Evolutionary conservation across 2,888 invertebrate species (phyloP), one percentile per base, ranked within the genome.

Genomic region (Resseliella maxima): DNA sequence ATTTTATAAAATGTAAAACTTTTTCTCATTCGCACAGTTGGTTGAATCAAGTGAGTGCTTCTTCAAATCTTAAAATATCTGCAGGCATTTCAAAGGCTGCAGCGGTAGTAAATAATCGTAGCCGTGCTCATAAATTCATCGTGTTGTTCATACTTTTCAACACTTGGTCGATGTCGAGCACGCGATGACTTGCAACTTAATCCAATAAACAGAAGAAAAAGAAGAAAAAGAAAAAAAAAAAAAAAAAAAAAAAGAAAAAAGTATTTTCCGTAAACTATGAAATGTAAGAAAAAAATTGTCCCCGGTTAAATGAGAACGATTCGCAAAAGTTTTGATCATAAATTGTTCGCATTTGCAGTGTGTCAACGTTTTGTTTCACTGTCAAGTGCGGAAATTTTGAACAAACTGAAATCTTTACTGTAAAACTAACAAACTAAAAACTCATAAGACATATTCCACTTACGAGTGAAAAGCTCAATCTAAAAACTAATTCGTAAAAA

Each of bases 51-150:
- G 2, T 27, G 15, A 72, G 31, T 72, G 10, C 72, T 24, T 59
- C 27, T 27, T 50, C 12, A 8, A 72, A 35, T 72, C 31, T 35
- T n/a, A n/a, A 72, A 72, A 72, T 72, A 72, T 72, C 31, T 72
- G 15, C 31, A 72, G 72, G 72, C 72, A 72, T 35, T 72, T 27
- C 31, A 72, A 0, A 31, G 72, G 18, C 31, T 31, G 72, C 72
- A 72, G 72, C 31, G 31, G 72, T 35, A 31, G 12, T 72, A 72
- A 72, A 72, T 72, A 31, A 72, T 72, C 72, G 31, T 35, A 0
- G 72, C 31, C 31, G 72, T 72, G 18, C 72, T 72, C 72, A 72
- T 72, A 72, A 72, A 72, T 72, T 72, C 72, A 72, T 72, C 72
- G 72, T 35, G 72, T 35, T 72, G 31, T 72, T 72, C 72, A 31